phyloP scores from a whole-genome alignment of 2,888 invertebrate genomes.

The Watsonalla binaria region DNA sequence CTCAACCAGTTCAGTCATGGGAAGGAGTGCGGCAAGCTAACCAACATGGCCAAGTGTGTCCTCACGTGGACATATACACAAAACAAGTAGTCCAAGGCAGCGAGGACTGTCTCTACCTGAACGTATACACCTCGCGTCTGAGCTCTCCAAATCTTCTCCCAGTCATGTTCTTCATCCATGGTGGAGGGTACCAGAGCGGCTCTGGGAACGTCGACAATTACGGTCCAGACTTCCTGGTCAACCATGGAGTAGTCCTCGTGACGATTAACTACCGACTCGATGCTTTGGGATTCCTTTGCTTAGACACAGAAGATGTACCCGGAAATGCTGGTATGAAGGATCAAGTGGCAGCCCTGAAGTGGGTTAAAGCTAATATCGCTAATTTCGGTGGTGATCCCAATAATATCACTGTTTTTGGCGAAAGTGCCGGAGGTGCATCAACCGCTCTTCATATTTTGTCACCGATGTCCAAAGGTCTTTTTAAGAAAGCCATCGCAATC shows the following conservation, averaged over 20 bases:
- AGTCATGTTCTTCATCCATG: slow-evolving; percentile 53
- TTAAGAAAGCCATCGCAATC: slow-evolving; percentile 44
- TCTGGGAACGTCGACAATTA: slow-evolving; percentile 61
- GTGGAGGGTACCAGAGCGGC: slow-evolving; percentile 41
- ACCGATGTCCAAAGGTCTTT: slow-evolving; percentile 47
- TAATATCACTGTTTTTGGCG: slow-evolving; percentile 43
- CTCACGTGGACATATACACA: slow-evolving; percentile 37
- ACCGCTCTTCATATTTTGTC: slow-evolving; percentile 36
- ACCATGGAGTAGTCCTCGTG: slow-evolving; percentile 72
- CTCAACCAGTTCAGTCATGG: slow-evolving; percentile 43
- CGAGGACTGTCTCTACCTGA: slow-evolving; percentile 49
- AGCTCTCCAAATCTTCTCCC: slow-evolving; percentile 24
- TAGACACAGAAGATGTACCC: slow-evolving; percentile 72
- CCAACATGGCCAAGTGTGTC: slow-evolving; percentile 41
- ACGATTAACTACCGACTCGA: slow-evolving; percentile 77
- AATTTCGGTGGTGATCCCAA: slow-evolving; percentile 41
- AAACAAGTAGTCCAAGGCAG: slow-evolving; percentile 21
- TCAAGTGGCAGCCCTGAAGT: slow-evolving; percentile 40
- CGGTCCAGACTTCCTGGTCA: slow-evolving; percentile 75
- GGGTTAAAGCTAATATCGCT: slow-evolving; percentile 40
- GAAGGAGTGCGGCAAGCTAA: slow-evolving; percentile 41
- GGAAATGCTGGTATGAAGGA: slow-evolving; percentile 79
- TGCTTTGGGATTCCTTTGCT: slow-evolving; percentile 75
- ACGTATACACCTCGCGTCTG: slow-evolving; percentile 40
- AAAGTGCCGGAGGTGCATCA: slow-evolving; percentile 45